These are phyloP conservation scores for Drosophila tani DNA, from an alignment of 1,140 invertebrate genomes.

Conservation along the genomic window DNA sequence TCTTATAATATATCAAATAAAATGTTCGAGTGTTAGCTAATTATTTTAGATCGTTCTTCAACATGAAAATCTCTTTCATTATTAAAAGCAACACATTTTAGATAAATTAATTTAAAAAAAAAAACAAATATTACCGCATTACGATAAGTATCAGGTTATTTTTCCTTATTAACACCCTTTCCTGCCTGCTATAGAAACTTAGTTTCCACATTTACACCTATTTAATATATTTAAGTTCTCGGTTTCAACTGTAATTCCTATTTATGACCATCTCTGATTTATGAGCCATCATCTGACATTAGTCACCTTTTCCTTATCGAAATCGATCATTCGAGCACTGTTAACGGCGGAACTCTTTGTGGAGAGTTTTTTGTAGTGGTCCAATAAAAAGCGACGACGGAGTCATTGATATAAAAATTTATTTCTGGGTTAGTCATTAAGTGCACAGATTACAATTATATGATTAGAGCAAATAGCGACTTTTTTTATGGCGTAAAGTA, in stretches of 20 bases:
- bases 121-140: too few relatives aligned
- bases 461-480: not conserved
- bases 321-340: constrained; percentile 36
- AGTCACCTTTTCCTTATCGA: constrained; percentile 33
- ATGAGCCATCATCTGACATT: constrained; percentile 26
- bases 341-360: constrained; percentile 19
- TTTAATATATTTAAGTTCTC: constrained; percentile 2
- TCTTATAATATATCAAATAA: too few relatives aligned
- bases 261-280: constrained; percentile 12
- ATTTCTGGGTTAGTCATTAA: constrained; percentile 30
- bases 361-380: constrained; percentile 15
- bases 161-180: not conserved
- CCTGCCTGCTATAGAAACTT: not conserved
- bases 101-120: too few relatives aligned
- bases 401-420: constrained; percentile 19
- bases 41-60: not conserved
- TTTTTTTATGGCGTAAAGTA: not conserved
- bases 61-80: too few relatives aligned
- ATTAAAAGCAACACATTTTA: too few relatives aligned
- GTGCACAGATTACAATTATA: constrained; percentile 19
- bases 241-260: constrained; percentile 3
- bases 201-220: not conserved
- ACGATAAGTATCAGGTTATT: not conserved
- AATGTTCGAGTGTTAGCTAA: not conserved
- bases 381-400: constrained; percentile 21